These are phyloP conservation scores for Saccostrea echinata DNA, from an alignment of 1,140 invertebrate genomes.

Conservation along the genomic window DNA sequence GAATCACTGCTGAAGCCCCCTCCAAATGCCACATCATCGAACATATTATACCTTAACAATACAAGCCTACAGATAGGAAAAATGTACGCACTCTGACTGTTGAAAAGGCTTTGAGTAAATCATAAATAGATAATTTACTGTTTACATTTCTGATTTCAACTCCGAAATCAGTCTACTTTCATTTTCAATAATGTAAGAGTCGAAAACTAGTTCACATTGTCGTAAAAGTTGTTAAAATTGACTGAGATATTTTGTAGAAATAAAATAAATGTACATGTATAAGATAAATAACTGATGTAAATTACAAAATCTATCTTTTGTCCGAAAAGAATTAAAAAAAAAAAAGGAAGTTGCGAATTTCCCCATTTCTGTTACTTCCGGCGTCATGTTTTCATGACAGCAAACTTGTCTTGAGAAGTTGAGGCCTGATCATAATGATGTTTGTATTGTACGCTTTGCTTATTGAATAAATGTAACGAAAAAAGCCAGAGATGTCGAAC, in stretches of 20 bases:
- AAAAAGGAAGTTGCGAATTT: background rate
- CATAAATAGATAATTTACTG: too few relatives aligned
- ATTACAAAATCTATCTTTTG: too few relatives aligned
- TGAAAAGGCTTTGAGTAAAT: too few relatives aligned
- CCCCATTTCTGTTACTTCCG: slow-evolving; percentile 45
- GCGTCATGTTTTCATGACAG: slow-evolving; percentile 59
- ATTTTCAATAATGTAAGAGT: background rate
- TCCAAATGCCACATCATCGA: too few relatives aligned
- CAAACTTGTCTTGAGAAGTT: background rate
- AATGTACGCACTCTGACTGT: too few relatives aligned
- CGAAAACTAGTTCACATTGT: background rate
- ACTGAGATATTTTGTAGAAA: too few relatives aligned
- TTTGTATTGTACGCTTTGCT: background rate
- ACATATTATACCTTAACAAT: too few relatives aligned
- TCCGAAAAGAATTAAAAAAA: background rate
- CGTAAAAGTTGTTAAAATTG: background rate
- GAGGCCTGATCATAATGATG: background rate
- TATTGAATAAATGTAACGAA: background rate
- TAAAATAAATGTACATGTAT: too few relatives aligned
- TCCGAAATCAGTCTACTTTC: background rate
- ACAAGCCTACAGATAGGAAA: too few relatives aligned
- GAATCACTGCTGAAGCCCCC: too few relatives aligned
- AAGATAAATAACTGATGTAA: too few relatives aligned
- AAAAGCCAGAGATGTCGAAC: slow-evolving; percentile 57
- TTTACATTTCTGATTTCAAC: too few relatives aligned